Percentiles rank a stretch among this genome's conserved stretches.
Conservation (phyloP, 2,888 invertebrate species). For the Lumbricus terrestris region DNA sequence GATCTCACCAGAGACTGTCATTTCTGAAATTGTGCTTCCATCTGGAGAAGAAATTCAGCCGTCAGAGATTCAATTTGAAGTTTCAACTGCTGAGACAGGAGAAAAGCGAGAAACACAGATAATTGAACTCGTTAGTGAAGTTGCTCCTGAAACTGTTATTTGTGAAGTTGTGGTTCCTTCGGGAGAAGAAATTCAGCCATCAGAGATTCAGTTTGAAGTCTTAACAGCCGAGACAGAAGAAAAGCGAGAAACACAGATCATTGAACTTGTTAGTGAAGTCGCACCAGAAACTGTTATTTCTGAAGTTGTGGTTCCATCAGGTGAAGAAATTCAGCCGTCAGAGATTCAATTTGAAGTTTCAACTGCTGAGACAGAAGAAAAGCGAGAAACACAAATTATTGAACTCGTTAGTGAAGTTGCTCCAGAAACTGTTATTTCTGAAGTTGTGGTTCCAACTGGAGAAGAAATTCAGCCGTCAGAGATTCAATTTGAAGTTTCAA, state of each 20-base stretch:
- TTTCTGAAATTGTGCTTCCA: slow-evolving; percentile 16
- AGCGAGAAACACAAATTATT: no score
- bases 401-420: no score
- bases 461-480: slow-evolving; percentile 17
- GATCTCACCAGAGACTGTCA: not conserved
- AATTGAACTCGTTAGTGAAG: slow-evolving; percentile 21
- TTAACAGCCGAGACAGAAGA: slow-evolving; percentile 27
- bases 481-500: slow-evolving; percentile 25
- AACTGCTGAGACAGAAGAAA: no score
- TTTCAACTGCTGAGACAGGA: slow-evolving; percentile 10
- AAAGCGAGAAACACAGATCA: no score
- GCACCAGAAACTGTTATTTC: no score
- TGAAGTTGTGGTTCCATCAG: no score
- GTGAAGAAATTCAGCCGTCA: no score
- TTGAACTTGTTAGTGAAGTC: no score
- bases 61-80: slow-evolving; percentile 26
- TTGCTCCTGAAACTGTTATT: slow-evolving; percentile 18
- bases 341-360: no score
- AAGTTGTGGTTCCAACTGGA: not conserved
- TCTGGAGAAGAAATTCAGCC: not conserved
- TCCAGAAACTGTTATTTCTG: slow-evolving; percentile 5
- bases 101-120: slow-evolving; percentile 19
- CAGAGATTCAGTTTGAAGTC: slow-evolving; percentile 31
- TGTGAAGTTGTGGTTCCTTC: slow-evolving; percentile 17
- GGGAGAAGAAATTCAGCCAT: slow-evolving; percentile 27